Base-by-base conservation (phyloP, 2,888 invertebrate genomes). In the Acleris sparsana region DNA sequence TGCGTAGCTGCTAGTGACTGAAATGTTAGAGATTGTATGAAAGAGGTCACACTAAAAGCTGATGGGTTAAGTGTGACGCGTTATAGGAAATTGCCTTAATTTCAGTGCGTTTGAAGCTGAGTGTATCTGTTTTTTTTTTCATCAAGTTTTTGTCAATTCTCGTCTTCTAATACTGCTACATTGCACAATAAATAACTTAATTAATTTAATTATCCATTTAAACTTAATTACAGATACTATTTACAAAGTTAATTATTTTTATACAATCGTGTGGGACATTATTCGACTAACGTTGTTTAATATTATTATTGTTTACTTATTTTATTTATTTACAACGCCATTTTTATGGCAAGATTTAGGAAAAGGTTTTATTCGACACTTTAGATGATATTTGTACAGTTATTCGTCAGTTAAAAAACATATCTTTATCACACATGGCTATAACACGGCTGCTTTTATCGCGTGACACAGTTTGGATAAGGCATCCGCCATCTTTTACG, bases 121-220 rank as follows among this genome's bases (percentile, higher is more conserved):
- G 22, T 3, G 22, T 22, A 3, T 22, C 3, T 22, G 20, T 22
- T 55, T 53, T 68, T 62, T 59, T 65, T 49, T 63, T 68, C 75
- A 71, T 68, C 76, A 82, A 77, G 77, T 74, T 84, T 81, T 80
- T 78, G 77, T 76, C 80, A 82, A 84, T 75, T 71, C 75, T 70
- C 71, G 73, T 73, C 74, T 77, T 76, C 85, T 89, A 90, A 90
- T 92, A 90, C 91, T 91, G 90, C 91, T 92, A 92, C 85, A 92
- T 92, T 92, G 92, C 92, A 92, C 92, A 92, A 92, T 92, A 92
- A 92, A 92, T 92, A 89, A 89, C 88, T 92, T 91, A 91, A 78
- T 70, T 76, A 75, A 68, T 88, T 91, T 90, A 91, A 78, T 70
- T 76, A 75, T 68, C 79, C 78, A 43, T 69, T 70, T 63, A 64